These are phyloP conservation scores for Tragelaphus oryx DNA, from an alignment of 2,797 vertebrate species.

Conservation along the genomic window DNA sequence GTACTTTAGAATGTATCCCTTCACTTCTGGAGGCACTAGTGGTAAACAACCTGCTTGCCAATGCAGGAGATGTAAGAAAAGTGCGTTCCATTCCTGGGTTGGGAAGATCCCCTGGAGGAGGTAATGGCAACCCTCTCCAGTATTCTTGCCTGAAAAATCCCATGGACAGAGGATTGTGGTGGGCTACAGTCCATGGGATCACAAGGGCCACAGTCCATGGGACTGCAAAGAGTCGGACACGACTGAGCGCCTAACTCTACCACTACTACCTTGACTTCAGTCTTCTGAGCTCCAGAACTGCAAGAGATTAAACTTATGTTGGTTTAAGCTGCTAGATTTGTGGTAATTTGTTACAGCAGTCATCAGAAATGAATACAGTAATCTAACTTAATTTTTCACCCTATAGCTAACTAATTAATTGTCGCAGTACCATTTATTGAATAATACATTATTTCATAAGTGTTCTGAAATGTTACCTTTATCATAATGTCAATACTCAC, in stretches of 20 bases:
- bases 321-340: not conserved
- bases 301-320: not conserved
- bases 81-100: accelerated
- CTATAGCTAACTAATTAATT: not conserved
- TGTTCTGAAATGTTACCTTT: not conserved
- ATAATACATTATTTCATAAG: not conserved
- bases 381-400: not conserved
- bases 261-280: not conserved
- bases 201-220: not conserved
- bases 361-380: not conserved
- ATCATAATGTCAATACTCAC: not conserved
- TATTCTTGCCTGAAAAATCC: not conserved
- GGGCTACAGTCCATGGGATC: not conserved
- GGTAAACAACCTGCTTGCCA: not conserved
- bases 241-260: not conserved
- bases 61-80: not conserved
- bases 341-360: not conserved
- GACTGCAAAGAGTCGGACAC: not conserved
- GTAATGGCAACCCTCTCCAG: not conserved
- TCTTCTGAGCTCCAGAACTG: not conserved
- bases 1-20: not conserved
- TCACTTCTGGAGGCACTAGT: not conserved
- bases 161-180: not conserved
- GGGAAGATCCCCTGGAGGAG: not conserved
- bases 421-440: not conserved